Evolutionary conservation across 2,113 vertebrate species (phyloP).

Genomic region (Candoia aspera): DNA sequence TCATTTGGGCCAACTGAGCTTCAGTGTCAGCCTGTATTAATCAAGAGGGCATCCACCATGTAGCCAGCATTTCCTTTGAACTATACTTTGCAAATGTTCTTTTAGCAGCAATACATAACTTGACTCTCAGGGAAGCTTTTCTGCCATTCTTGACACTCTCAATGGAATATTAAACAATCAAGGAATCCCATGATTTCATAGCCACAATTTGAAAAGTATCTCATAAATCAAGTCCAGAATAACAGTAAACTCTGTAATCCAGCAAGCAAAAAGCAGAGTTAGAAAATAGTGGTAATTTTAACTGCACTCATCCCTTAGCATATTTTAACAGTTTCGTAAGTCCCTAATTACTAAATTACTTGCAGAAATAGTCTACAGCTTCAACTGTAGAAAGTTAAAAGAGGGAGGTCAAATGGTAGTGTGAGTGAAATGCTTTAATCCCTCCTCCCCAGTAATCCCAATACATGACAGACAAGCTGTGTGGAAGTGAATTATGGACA

Average conservation of each 20-base stretch:
- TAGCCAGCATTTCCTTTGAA: not conserved
- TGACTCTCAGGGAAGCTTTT: not conserved
- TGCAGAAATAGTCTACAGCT: not conserved
- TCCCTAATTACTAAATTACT: not conserved
- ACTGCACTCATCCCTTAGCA: not conserved
- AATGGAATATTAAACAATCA: not conserved
- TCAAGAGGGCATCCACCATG: fast-evolving
- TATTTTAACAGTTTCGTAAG: not conserved
- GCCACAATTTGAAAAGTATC: not conserved
- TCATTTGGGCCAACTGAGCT: not conserved
- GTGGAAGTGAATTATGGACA: not conserved
- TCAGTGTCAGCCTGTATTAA: not conserved
- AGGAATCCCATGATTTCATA: not conserved
- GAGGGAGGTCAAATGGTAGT: not conserved
- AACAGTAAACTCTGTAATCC: not conserved
- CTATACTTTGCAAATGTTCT: fast-evolving
- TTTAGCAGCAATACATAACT: not conserved
- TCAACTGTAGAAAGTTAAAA: not conserved
- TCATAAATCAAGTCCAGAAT: not conserved
- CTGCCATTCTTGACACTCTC: not conserved
- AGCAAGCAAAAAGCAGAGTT: not conserved
- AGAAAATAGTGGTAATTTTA: not conserved
- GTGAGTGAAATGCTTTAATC: not conserved
- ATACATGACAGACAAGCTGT: not conserved
- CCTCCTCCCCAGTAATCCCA: not conserved